A percentile compares a stretch with the other conserved stretches of the same genome.
These are phyloP conservation scores for Sphecodes monilicornis DNA, from an alignment of 2,888 invertebrate genomes.

Conservation along the genomic window DNA sequence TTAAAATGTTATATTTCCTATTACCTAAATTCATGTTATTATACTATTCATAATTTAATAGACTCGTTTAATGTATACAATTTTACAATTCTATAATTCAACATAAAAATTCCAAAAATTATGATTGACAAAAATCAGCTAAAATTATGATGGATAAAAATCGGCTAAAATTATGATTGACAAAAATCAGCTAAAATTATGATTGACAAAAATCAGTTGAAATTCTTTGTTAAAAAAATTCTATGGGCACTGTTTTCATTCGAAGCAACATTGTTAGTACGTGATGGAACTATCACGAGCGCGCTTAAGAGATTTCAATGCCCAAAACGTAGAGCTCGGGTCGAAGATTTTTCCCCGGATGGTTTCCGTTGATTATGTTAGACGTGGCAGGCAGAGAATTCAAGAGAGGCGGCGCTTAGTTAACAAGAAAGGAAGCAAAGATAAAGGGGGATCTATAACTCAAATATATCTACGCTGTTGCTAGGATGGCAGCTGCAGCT, in stretches of 20 bases:
- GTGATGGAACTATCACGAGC: not conserved
- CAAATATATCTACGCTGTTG: conserved; percentile 33
- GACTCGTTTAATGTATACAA: not conserved
- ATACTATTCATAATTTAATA: not conserved
- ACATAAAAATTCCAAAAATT: not conserved
- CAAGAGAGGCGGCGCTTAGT: conserved; percentile 38
- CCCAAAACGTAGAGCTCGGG: conserved; percentile 8
- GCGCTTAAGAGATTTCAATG: conserved; percentile 14
- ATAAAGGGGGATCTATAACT: conserved; percentile 26
- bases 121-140: no score
- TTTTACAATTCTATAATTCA: not conserved
- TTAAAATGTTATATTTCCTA: not conserved
- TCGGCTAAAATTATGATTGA: no score
- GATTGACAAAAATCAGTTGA: no score
- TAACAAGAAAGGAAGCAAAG: conserved; percentile 31
- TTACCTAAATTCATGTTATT: not conserved
- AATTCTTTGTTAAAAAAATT: not conserved
- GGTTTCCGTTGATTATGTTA: conserved; percentile 32
- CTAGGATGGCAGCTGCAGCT: not conserved
- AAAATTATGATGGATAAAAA: no score
- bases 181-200: no score
- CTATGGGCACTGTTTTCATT: not conserved
- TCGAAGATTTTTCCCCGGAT: not conserved
- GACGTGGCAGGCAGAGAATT: conserved; percentile 41
- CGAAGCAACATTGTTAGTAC: not conserved